phyloP scores from a whole-genome alignment of 1,140 invertebrate genomes.

The Zaprionus vittiger region DNA sequence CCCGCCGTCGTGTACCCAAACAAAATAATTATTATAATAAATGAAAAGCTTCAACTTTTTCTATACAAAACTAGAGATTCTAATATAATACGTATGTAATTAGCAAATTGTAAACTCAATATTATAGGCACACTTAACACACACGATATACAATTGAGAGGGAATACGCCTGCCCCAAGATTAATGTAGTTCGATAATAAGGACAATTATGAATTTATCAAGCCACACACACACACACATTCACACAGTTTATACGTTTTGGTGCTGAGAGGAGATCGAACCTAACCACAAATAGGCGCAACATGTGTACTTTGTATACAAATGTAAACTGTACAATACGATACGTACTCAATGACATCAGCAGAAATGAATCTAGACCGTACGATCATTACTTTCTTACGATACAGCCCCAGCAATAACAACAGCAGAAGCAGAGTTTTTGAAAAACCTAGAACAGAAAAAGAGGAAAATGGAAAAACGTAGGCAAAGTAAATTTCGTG shows the following conservation, averaged over 20 bases:
- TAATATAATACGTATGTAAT: slow-evolving; percentile 39
- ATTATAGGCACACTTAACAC: slow-evolving; percentile 50
- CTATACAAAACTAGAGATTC: slow-evolving; percentile 67
- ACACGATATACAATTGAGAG: slow-evolving; percentile 10
- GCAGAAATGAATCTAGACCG: slow-evolving; percentile 6
- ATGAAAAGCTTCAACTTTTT: slow-evolving; percentile 60
- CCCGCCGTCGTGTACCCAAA: slow-evolving; percentile 80
- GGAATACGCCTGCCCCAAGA: neutral
- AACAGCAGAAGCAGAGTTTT: slow-evolving; percentile 19
- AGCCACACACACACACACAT: slow-evolving; percentile 43
- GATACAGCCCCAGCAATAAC: slow-evolving; percentile 34
- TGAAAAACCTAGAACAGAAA: slow-evolving; percentile 19
- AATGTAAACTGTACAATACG: neutral
- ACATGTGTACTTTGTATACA: neutral
- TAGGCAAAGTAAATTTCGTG: slow-evolving; percentile 64
- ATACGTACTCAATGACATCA: slow-evolving; percentile 23
- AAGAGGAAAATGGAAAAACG: slow-evolving; percentile 28
- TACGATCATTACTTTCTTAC: slow-evolving; percentile 20
- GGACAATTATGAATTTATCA: slow-evolving; percentile 18
- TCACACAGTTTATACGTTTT: slow-evolving; percentile 1
- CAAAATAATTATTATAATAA: slow-evolving; percentile 48
- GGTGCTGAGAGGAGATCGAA: neutral
- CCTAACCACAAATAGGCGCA: neutral
- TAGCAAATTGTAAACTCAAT: slow-evolving; percentile 69
- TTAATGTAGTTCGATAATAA: slow-evolving; percentile 7